A percentile compares a stretch with the other conserved stretches of the same genome.
phyloP scores from a whole-genome alignment of 1,140 invertebrate species.

The Sminthurides bifidus region DNA sequence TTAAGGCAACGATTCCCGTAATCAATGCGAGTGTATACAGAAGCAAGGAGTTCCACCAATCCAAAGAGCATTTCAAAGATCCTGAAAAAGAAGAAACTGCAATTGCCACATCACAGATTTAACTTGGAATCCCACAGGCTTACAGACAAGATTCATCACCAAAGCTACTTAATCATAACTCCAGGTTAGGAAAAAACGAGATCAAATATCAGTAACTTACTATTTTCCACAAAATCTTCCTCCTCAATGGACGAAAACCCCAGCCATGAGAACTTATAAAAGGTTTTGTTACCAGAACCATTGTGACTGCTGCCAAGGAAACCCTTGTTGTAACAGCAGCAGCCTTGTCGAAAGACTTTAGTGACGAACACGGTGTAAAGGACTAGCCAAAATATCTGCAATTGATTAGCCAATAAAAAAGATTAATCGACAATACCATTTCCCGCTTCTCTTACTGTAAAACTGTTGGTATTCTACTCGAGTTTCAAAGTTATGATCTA shows the following conservation, averaged over 20 bases:
- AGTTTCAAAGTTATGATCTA: neutral
- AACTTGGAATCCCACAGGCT: too few species aligned
- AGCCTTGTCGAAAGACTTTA: slow-evolving; percentile 17
- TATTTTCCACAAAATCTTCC: neutral
- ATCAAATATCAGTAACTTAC: too few species aligned
- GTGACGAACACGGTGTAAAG: slow-evolving; percentile 18
- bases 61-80: too few species aligned
- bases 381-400: slow-evolving; percentile 17
- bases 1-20: slow-evolving; percentile 8
- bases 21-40: neutral
- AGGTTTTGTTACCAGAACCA: neutral
- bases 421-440: neutral
- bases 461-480: neutral
- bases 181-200: too few species aligned
- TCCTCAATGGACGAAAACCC: slow-evolving; percentile 3
- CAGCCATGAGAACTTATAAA: slow-evolving; percentile 10
- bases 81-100: too few species aligned
- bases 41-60: too few species aligned
- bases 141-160: too few species aligned
- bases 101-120: too few species aligned
- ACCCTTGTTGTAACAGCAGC: neutral
- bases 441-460: neutral
- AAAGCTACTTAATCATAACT: too few species aligned
- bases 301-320: neutral
- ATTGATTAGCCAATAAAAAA: neutral